Evolutionary conservation across 2,113 vertebrate species (phyloP), one percentile per base, ranked within the genome.

Genomic region (Chaetorhynchus papuensis): DNA sequence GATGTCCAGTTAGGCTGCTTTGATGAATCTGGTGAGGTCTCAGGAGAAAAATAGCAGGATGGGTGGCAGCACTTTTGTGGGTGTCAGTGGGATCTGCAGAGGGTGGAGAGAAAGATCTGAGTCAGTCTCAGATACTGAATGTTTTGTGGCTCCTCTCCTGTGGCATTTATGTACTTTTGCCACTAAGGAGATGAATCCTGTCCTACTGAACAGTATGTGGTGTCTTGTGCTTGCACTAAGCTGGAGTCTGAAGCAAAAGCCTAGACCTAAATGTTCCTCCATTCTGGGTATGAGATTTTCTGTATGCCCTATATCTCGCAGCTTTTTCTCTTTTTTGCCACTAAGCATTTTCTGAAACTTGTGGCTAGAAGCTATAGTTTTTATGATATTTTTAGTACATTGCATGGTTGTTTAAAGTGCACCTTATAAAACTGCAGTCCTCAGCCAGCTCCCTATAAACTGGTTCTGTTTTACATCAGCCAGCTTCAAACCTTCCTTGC

Each of bases 401-500:
- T 95, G 93, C 83, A 90, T 94, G 93, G 90, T 94, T 94, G 88
- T 95, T 96, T 94, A 96, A 97, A 97, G 95, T 75, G 90, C 90
- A 96, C 95, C 94, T 95, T 96, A 83, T 97, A 97, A 97, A 97
- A 95, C 72, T 81, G 89, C 95, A 94, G 88, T 96, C 96, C 56
- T 95, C 92, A 87, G 95, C 85, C 93, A 95, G 88, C 60, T 95
- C 92, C 83, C 94, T 93, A 95, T 96, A 96, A 96, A 96, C 72
- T 69, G 61, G 83, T 78, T 96, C 96, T 97, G 96, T 35, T 95
- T 97, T 95, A 96, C 79, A 96, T 96, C 93, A 96, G 49, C 83
- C 15, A 7, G 74, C 89, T 94, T 97, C 90, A 90, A 89, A 84
- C 83, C 61, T 93, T 94, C 72, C 65, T 78, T 88, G 71, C 79